Conservation (phyloP, 2,113 vertebrate species). For the Setophaga coronata region DNA sequence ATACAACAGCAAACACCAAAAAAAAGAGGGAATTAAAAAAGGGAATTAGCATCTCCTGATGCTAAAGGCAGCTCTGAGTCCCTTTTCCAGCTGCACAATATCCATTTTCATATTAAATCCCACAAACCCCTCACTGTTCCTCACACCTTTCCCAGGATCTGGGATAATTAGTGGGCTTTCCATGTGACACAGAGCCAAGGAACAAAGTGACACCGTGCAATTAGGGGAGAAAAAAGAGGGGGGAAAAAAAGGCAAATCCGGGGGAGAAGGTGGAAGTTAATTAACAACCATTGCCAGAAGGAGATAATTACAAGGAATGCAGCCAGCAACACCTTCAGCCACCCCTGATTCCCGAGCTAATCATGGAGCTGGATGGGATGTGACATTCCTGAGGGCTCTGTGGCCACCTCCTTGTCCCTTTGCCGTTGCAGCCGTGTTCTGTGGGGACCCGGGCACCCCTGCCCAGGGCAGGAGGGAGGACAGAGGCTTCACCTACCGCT, state of each 20-base stretch:
- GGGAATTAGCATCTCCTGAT: background rate
- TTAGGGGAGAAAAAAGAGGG: background rate
- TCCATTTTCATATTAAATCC: constrained; percentile 28
- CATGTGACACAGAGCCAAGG: background rate
- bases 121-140: background rate
- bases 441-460: constrained; percentile 91
- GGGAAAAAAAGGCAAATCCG: background rate
- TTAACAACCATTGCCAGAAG: background rate
- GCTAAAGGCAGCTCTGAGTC: background rate
- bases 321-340: background rate
- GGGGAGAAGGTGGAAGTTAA: constrained; percentile 22
- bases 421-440: constrained; percentile 88
- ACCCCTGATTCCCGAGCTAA: background rate
- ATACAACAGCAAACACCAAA: background rate
- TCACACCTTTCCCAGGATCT: background rate
- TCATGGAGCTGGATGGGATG: background rate
- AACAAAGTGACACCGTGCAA: background rate
- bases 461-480: constrained; percentile 89
- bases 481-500: constrained; percentile 92
- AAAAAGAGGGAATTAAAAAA: background rate
- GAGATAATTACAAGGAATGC: background rate
- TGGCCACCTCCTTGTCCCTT: fast-evolving
- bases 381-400: fast-evolving
- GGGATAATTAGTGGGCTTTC: background rate
- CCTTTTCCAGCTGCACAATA: background rate